Conservation (phyloP, 2,888 invertebrate genomes). For the Syrphus vitripennis region DNA sequence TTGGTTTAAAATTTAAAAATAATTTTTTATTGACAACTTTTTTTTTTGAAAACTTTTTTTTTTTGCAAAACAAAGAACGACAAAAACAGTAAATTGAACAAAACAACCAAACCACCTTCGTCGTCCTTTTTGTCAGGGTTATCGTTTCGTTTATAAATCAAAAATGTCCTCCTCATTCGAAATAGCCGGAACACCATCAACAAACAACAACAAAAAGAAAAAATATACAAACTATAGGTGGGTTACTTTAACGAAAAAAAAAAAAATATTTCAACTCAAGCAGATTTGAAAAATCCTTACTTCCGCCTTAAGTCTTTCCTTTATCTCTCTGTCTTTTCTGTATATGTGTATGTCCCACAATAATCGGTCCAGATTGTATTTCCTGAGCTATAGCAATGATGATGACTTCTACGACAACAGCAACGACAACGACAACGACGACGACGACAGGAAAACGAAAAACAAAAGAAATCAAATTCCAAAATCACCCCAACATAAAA, state of each 20-base stretch:
- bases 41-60: background rate
- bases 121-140: slow-evolving; percentile 30
- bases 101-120: slow-evolving; percentile 23
- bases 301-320: slow-evolving; percentile 22
- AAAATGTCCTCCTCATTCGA: slow-evolving; percentile 26
- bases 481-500: slow-evolving; percentile 19
- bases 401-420: slow-evolving; percentile 14
- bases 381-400: slow-evolving; percentile 41
- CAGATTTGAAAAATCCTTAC: slow-evolving; percentile 50
- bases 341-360: background rate
- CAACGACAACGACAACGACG: background rate
- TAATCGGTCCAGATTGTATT: slow-evolving; percentile 45
- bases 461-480: slow-evolving; percentile 51
- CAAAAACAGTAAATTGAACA: slow-evolving; percentile 18
- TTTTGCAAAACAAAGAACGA: background rate
- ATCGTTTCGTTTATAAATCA: slow-evolving; percentile 44
- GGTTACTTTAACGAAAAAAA: slow-evolving; percentile 51
- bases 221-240: too few species aligned
- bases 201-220: slow-evolving; percentile 15
- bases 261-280: slow-evolving; percentile 57
- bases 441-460: slow-evolving; percentile 23
- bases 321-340: background rate
- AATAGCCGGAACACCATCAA: slow-evolving; percentile 11
- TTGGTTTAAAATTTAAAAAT: background rate
- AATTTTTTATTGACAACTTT: background rate